Conservation (phyloP, 2,888 invertebrate genomes). For the Patella caerulea region DNA sequence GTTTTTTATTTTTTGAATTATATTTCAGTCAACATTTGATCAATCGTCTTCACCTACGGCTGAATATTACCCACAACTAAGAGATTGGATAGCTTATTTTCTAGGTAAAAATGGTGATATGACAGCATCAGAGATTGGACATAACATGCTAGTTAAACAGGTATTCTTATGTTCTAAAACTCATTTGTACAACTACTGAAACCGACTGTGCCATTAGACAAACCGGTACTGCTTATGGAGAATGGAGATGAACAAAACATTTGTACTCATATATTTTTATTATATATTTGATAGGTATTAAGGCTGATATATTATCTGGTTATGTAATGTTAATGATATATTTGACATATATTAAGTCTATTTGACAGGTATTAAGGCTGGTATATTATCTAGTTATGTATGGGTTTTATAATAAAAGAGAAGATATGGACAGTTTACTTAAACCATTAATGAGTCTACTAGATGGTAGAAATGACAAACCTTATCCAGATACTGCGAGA, state of each 20-base stretch:
- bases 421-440: slow-evolving; percentile 64
- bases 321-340: neutral
- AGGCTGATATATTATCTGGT: neutral
- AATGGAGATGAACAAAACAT: no score
- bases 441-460: slow-evolving; percentile 66
- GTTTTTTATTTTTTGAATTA: neutral
- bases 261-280: no score
- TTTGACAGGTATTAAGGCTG: slow-evolving; percentile 63
- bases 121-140: slow-evolving; percentile 67
- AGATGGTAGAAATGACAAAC: slow-evolving; percentile 70
- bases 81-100: slow-evolving; percentile 66
- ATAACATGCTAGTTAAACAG: slow-evolving; percentile 68
- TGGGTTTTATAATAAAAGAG: slow-evolving; percentile 67
- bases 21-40: slow-evolving; percentile 48
- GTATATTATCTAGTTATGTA: slow-evolving; percentile 66
- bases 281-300: neutral
- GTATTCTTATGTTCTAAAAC: slow-evolving; percentile 35
- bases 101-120: slow-evolving; percentile 68
- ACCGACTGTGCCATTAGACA: neutral
- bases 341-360: neutral
- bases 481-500: slow-evolving; percentile 56
- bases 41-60: slow-evolving; percentile 48
- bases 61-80: slow-evolving; percentile 55
- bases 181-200: neutral
- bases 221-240: no score